A percentile compares a stretch with the other conserved stretches of the same genome.
These are phyloP conservation scores for Leptinotarsa rubiginosa DNA, from an alignment of 2,888 invertebrate species.

Conservation along the genomic window DNA sequence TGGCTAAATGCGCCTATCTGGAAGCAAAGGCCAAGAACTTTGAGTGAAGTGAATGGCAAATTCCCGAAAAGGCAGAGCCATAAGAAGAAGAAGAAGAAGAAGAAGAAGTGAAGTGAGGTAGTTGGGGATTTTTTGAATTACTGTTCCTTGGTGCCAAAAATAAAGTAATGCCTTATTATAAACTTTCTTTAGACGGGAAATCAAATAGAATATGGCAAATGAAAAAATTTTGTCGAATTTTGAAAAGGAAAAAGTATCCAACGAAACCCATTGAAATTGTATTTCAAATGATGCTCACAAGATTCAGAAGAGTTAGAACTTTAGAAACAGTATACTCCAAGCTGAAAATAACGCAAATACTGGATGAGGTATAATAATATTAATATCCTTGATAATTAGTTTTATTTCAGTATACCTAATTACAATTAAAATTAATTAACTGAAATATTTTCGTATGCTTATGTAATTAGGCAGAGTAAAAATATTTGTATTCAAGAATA, in stretches of 20 bases:
- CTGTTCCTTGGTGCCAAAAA: neutral
- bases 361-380: slow-evolving; percentile 19
- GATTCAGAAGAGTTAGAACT: slow-evolving; percentile 22
- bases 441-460: no score
- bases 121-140: no score
- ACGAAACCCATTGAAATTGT: slow-evolving; percentile 10
- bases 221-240: slow-evolving; percentile 7
- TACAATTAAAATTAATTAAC: no score
- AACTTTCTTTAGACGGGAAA: slow-evolving; percentile 14
- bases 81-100: no score
- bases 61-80: no score
- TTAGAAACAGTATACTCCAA: slow-evolving; percentile 10
- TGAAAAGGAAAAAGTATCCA: slow-evolving; percentile 11
- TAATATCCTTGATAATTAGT: neutral
- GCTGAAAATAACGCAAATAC: slow-evolving; percentile 20
- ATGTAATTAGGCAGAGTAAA: no score
- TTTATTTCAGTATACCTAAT: no score
- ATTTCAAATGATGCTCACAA: slow-evolving; percentile 17
- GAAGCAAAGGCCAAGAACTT: no score
- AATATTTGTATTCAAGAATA: no score
- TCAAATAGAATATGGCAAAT: slow-evolving; percentile 6
- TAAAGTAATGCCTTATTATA: slow-evolving; percentile 1
- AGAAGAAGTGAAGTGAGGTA: no score
- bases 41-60: no score
- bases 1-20: no score